Evolutionary conservation across 1,140 invertebrate genomes (phyloP), one percentile per base, ranked within the genome.

Genomic region (Drosophila subpulchrella): DNA sequence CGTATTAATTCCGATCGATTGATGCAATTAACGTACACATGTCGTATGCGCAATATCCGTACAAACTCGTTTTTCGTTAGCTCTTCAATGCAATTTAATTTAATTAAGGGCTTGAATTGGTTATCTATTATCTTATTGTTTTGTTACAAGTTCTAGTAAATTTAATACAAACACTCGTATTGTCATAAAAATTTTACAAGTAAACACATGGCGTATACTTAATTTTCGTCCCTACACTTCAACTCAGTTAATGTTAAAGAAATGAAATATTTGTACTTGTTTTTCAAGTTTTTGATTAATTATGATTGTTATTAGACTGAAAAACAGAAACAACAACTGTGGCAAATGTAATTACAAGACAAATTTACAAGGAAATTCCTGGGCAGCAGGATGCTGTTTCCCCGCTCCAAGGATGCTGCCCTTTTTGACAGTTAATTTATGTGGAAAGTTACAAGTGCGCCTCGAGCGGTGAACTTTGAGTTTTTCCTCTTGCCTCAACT

Each of bases 361-460:
- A 86, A 88, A 70, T 83, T 88, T 83, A 82, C 83, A 72, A 83
- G 71, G 60, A 70, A 86, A 78, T 78, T 81, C 56, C 68, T 83
- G 79, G 59, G 60, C 60, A 61, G 60, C 78, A 76, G 58, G 41
- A 70, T 57, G 38, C 38, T 27, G n/a, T 36, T n/a, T 1, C 34
- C 50, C 59, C 6, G 24, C 38, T 5, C 42, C n/a, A 24, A 20
- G 53, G 42, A 57, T 46, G 72, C 77, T 83, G 83, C 68, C 68
- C 75, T 89, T 85, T 76, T 83, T 83, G 83, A 75, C 83, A 86
- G 83, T 86, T 86, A 86, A 86, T 89, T 86, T 86, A 86, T 86
- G 83, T 83, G 84, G 51, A 86, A 86, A 86, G 83, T 88, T 86
- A 89, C 83, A 86, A 86, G 83, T 86, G 83, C 36, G 68, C 83